These are phyloP conservation scores for Tyrannus savana DNA, from an alignment of 2,113 vertebrate species.

Conservation along the genomic window DNA sequence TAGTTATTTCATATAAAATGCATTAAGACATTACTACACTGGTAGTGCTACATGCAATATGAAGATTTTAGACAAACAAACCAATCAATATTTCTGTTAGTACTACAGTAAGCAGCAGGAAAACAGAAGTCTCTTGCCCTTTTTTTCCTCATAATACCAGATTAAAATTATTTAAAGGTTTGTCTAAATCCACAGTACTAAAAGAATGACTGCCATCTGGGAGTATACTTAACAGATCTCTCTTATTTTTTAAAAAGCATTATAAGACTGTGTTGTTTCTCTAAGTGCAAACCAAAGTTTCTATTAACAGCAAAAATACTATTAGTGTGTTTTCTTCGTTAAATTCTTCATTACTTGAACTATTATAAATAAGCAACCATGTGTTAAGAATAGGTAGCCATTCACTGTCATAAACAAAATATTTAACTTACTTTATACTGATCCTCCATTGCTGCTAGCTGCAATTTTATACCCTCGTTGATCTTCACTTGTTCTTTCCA, in stretches of 20 bases:
- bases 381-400: not conserved
- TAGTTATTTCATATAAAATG: not conserved
- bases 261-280: not conserved
- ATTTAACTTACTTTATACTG: conserved; percentile 85
- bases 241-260: not conserved
- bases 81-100: not conserved
- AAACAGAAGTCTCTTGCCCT: not conserved
- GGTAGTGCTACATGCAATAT: not conserved
- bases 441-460: conserved; percentile 87
- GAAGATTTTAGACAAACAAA: not conserved
- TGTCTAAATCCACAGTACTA: not conserved
- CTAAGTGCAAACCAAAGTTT: not conserved
- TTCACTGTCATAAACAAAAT: not conserved
- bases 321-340: not conserved
- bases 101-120: not conserved
- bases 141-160: not conserved
- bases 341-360: not conserved
- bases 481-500: conserved; percentile 94
- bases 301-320: not conserved
- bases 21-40: not conserved
- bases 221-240: not conserved
- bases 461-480: conserved; percentile 85
- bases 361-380: not conserved
- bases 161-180: not conserved
- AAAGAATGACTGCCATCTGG: not conserved